These are phyloP conservation scores for Leucozona laternaria DNA, from an alignment of 2,888 invertebrate genomes.

Conservation along the genomic window DNA sequence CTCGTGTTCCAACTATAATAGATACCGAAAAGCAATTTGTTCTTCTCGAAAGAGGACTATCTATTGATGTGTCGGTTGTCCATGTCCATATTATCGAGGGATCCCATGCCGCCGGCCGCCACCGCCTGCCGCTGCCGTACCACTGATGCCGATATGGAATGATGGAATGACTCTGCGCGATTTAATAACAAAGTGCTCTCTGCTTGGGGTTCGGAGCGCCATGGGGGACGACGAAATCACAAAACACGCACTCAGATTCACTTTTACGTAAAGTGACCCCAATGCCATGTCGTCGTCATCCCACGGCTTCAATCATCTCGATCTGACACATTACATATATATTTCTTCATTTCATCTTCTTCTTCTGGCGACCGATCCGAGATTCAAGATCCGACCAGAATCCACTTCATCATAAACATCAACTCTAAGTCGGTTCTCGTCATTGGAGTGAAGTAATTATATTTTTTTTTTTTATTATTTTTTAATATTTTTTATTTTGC, in stretches of 20 bases:
- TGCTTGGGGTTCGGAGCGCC: slow-evolving; percentile 55
- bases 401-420: slow-evolving; percentile 60
- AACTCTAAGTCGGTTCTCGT: slow-evolving; percentile 52
- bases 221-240: slow-evolving; percentile 69
- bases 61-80: slow-evolving; percentile 51
- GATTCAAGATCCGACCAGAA: slow-evolving; percentile 7
- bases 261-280: slow-evolving; percentile 66
- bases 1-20: slow-evolving; percentile 72
- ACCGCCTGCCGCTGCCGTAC: neutral
- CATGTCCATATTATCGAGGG: slow-evolving; percentile 51
- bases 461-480: slow-evolving; percentile 40
- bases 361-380: neutral
- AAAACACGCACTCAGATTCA: slow-evolving; percentile 52
- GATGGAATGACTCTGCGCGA: slow-evolving; percentile 55
- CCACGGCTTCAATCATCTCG: slow-evolving; percentile 71
- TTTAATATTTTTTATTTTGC: slow-evolving; percentile 4
- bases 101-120: neutral
- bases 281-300: slow-evolving; percentile 65
- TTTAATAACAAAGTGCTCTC: slow-evolving; percentile 40
- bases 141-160: slow-evolving; percentile 40
- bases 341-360: slow-evolving; percentile 66
- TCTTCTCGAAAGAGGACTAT: slow-evolving; percentile 32
- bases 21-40: slow-evolving; percentile 75
- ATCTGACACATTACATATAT: slow-evolving; percentile 68
- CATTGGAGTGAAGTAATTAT: slow-evolving; percentile 70